Evolutionary conservation across 2,888 invertebrate species (phyloP).

Genomic region (Pasiphila rectangulata): DNA sequence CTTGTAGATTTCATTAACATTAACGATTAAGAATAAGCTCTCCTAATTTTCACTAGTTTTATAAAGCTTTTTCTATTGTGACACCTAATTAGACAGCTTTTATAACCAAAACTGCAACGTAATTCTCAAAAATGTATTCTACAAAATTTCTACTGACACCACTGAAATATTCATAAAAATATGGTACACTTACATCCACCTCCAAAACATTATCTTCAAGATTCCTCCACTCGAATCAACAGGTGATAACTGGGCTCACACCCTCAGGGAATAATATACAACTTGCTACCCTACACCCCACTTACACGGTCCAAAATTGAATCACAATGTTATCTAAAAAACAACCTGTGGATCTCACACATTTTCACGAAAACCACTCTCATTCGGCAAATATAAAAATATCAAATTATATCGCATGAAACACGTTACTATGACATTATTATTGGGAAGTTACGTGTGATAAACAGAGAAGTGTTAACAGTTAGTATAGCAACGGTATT

Average conservation of each 20-base stretch:
- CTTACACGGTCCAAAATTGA: conserved; percentile 59
- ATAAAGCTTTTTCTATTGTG: too few relatives aligned
- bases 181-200: conserved; percentile 63
- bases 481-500: background rate
- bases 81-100: too few relatives aligned
- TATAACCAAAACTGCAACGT: too few relatives aligned
- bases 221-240: conserved; percentile 66
- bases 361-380: conserved; percentile 1
- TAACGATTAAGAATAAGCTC: too few relatives aligned
- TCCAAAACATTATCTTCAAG: conserved; percentile 71
- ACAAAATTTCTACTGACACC: too few relatives aligned
- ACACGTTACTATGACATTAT: background rate
- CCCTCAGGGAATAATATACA: conserved; percentile 49
- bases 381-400: too few relatives aligned
- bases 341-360: conserved; percentile 66
- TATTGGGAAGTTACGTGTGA: background rate
- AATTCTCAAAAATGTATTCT: too few relatives aligned
- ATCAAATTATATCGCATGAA: background rate
- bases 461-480: background rate
- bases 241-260: conserved; percentile 71
- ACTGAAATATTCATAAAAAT: too few relatives aligned
- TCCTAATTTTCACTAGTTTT: too few relatives aligned
- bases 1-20: too few relatives aligned
- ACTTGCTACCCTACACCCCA: conserved; percentile 58
- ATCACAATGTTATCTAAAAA: conserved; percentile 47